phyloP scores from a whole-genome alignment of 2,888 invertebrate species.

The Saturnia japonica region DNA sequence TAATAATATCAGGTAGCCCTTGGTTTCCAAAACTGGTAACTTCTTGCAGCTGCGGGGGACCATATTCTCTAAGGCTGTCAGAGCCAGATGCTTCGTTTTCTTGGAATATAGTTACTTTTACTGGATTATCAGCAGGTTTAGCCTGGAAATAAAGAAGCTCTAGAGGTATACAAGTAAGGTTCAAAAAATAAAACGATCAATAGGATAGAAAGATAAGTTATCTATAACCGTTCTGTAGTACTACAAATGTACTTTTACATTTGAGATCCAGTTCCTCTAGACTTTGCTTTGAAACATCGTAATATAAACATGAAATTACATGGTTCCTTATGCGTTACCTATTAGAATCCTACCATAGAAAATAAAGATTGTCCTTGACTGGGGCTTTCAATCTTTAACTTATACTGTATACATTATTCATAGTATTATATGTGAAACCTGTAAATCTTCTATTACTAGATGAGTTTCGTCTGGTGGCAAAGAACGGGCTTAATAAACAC shows the following conservation, averaged over 20 bases:
- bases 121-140: slow-evolving; percentile 68
- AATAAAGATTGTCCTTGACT: neutral
- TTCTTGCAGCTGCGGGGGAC: slow-evolving; percentile 66
- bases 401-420: no score
- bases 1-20: slow-evolving; percentile 57
- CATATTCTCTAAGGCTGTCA: slow-evolving; percentile 75
- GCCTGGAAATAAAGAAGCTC: slow-evolving; percentile 31
- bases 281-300: no score
- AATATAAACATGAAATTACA: no score
- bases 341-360: no score
- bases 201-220: neutral
- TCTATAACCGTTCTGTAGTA: no score
- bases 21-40: slow-evolving; percentile 52
- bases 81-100: slow-evolving; percentile 73
- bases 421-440: no score
- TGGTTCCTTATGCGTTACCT: no score
- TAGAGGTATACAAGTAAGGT: neutral
- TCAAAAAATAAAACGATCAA: neutral
- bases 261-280: no score
- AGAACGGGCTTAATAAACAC: no score
- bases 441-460: no score
- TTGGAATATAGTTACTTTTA: slow-evolving; percentile 61
- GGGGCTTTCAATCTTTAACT: neutral
- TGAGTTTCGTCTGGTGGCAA: no score
- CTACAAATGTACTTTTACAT: no score